Base-by-base conservation (phyloP, 2,888 invertebrate genomes). In the Dolichopus griseipennis region DNA sequence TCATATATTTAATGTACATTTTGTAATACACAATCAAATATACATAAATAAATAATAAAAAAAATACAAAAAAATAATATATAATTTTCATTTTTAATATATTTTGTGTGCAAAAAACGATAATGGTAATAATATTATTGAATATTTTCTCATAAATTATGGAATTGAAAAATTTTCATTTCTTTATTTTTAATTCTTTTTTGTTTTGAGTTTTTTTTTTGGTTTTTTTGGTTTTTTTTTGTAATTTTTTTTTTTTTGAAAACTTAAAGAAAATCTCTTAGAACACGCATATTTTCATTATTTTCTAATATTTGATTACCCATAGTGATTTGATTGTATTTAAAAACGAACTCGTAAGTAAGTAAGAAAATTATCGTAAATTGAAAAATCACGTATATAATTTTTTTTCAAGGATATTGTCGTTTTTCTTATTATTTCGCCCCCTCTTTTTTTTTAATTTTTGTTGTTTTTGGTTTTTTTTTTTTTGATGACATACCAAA, bases 401-500 rank as follows among this genome's bases (percentile, higher is more conserved):
- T 52, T 52, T 52, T 52, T 52, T 52, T 52, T 52, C 52, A 52
- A 52, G 52, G 52, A 52, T 52, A 52, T 52, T 52, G 27, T 27
- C 27, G 27, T 27, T 27, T 27, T 27, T 27, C 5, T 27, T 27
- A 4, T 2, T 27, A 27, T 27, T 27, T 27, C 5, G 3, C 3
- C 27, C 27, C 27, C 27, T 18, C 2, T 18, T 52, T 52, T 4
- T 15, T 37, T 37, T 8, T 37, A 7, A 1, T 2, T 37, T 37
- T 37, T 12, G 8, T 52, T 52, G n/a, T n/a, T n/a, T n/a, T n/a
- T n/a, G n/a, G n/a, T 52, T 52, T 3, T 18, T 52, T 52, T 15
- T 52, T 52, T 52, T 52, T 52, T 52, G 52, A 52, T 52, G 52
- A 52, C 52, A 52, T 52, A 52, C n/a, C 52, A 52, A 37, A 52